Evolutionary conservation across 2,888 invertebrate genomes (phyloP).

Genomic region (Spilarctia lutea): DNA sequence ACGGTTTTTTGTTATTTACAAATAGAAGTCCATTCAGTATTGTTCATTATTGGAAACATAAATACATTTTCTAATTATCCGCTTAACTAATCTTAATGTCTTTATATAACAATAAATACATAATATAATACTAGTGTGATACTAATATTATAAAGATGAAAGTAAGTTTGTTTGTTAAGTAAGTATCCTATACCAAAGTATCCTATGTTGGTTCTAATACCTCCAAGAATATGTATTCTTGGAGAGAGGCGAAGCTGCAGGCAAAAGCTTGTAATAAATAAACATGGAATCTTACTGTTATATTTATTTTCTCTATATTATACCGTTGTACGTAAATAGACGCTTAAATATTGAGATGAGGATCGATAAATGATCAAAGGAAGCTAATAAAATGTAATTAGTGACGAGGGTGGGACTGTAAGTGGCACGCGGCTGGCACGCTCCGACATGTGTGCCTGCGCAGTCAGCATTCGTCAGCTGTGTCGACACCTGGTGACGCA

Average conservation of each 20-base stretch:
- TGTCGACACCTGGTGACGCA: slow-evolving; percentile 66
- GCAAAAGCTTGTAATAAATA: slow-evolving; percentile 32
- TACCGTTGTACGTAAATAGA: slow-evolving; percentile 1
- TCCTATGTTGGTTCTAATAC: no score
- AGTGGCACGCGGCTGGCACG: slow-evolving; percentile 76
- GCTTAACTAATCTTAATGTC: neutral
- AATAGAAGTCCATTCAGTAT: neutral
- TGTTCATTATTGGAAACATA: neutral
- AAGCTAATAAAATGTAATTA: slow-evolving; percentile 58
- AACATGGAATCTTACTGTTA: neutral
- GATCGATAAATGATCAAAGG: slow-evolving; percentile 43
- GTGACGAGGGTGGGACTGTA: slow-evolving; percentile 31
- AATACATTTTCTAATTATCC: neutral
- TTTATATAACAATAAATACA: slow-evolving; percentile 21
- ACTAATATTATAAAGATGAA: no score
- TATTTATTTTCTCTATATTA: neutral
- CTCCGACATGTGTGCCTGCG: slow-evolving; percentile 64
- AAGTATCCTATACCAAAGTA: no score
- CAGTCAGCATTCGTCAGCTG: slow-evolving; percentile 68
- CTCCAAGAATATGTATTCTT: no score
- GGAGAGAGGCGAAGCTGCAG: no score
- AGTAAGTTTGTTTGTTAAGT: no score
- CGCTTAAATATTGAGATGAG: neutral
- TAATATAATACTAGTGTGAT: no score
- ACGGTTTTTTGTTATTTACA: neutral